Base-by-base conservation (phyloP, 2,113 vertebrate genomes). In the Theristicus caerulescens region DNA sequence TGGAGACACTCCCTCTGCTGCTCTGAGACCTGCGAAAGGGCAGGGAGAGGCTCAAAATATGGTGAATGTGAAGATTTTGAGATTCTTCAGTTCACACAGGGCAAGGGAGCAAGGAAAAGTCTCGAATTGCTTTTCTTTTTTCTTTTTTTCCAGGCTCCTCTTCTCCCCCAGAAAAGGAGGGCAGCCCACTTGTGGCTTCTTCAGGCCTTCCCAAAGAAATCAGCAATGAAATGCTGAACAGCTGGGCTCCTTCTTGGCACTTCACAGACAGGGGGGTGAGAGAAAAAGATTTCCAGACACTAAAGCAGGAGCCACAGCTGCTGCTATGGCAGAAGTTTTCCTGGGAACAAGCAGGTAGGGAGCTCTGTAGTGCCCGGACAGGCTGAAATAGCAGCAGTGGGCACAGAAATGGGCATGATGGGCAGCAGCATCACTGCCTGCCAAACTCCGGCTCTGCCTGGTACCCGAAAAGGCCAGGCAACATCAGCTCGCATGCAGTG, bases 181-280 rank as follows among this genome's bases (percentile, higher is more conserved):
- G 55, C 72, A 82, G 52, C 42, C 31, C 24, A 42, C 84, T 94
- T 97, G 91, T 82, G 93, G 61, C 93, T 93, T 93, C 90, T 82
- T 25, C 44, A n/a, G 77, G 62, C 62, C 88, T 86, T 93, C 84
- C 46, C 62, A 90, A 88, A 93, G 76, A 94, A 82, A 83, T 93
- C 58, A 95, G 90, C 71, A 83, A 58, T 44, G 71, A 73, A 92
- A 87, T 58, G 62, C 59, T 78, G 88, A 97, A 95, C 96, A 96
- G 96, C 96, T 97, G 96, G 94, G 59, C 88, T 96, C 32, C 76
- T 86, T 97, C 96, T 92, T 93, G 82, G 66, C 92, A 80, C 88
- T 88, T 93, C 62, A 44, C 86, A 94, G 90, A 42, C 27, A 79
- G 71, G 6, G 14, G 86, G 42, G 73, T 51, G 87, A 95, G 90